phyloP scores from a whole-genome alignment of 2,888 invertebrate genomes.

The Heliconius hortense region DNA sequence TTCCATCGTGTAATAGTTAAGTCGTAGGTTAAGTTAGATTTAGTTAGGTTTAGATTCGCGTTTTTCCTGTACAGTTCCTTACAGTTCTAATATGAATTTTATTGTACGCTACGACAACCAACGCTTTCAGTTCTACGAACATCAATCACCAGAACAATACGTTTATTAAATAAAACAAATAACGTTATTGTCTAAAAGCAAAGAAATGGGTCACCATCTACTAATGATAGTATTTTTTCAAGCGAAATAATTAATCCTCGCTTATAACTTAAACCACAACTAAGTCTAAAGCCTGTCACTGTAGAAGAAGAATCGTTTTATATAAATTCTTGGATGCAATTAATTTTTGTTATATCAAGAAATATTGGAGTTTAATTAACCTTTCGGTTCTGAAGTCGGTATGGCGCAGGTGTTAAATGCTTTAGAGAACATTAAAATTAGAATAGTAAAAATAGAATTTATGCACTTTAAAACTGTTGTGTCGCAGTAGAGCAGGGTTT shows the following conservation, averaged over 20 bases:
- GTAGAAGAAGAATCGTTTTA: slow-evolving; percentile 71
- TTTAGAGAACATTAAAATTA: slow-evolving; percentile 3
- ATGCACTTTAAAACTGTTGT: neutral
- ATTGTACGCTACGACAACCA: too few species aligned
- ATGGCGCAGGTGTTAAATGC: slow-evolving; percentile 25
- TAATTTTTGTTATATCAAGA: slow-evolving; percentile 71
- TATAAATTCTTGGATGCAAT: slow-evolving; percentile 73
- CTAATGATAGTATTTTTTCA: too few species aligned
- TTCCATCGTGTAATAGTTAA: too few species aligned
- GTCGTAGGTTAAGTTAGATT: too few species aligned
- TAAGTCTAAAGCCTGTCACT: slow-evolving; percentile 63
- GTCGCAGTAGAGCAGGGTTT: neutral
- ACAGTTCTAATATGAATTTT: too few species aligned
- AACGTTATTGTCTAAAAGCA: too few species aligned
- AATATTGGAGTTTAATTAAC: slow-evolving; percentile 69
- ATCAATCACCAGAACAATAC: too few species aligned
- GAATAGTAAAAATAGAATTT: neutral
- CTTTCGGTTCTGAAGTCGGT: slow-evolving; percentile 34
- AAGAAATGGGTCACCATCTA: too few species aligned
- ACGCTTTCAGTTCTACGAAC: too few species aligned
- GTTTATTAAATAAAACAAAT: too few species aligned
- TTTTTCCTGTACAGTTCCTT: too few species aligned
- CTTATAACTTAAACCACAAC: slow-evolving; percentile 44
- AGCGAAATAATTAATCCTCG: neutral
- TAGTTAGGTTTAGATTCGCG: too few species aligned